phyloP scores from a whole-genome alignment of 2,113 vertebrate genomes.

The Romanogobio albipinnatus region DNA sequence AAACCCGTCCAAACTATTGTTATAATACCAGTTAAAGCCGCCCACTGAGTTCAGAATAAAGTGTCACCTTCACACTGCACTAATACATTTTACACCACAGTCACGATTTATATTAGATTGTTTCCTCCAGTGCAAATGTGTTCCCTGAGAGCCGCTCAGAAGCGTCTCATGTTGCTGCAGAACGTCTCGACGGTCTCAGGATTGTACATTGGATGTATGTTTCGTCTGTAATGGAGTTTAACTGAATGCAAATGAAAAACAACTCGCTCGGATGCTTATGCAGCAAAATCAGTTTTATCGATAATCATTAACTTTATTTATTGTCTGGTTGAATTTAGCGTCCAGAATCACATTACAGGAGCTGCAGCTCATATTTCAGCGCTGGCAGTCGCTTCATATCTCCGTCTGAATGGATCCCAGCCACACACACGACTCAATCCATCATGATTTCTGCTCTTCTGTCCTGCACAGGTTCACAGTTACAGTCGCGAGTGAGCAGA shows the following conservation, averaged over 20 bases:
- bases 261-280: constrained; percentile 65
- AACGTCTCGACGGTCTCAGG: background rate
- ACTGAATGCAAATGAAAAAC: constrained; percentile 63
- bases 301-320: constrained; percentile 63
- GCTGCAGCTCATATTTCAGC: constrained; percentile 66
- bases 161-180: background rate
- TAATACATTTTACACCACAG: too few relatives aligned
- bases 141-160: background rate
- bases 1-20: background rate
- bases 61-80: too few relatives aligned
- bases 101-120: too few relatives aligned
- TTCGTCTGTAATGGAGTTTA: constrained; percentile 59
- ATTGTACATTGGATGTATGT: background rate
- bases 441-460: background rate
- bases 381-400: background rate
- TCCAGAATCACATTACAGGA: constrained; percentile 65
- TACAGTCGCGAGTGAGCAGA: too few relatives aligned
- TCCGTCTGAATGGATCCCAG: background rate
- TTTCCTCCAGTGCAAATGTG: too few relatives aligned
- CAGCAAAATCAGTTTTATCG: constrained; percentile 65
- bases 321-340: constrained; percentile 60
- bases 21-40: background rate
- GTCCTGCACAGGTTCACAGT: too few relatives aligned
- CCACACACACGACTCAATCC: background rate
- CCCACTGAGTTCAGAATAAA: background rate